Evolutionary conservation across 2,888 invertebrate genomes (phyloP), one percentile per base, ranked within the genome.

Genomic region (Melinaea marsaeus): DNA sequence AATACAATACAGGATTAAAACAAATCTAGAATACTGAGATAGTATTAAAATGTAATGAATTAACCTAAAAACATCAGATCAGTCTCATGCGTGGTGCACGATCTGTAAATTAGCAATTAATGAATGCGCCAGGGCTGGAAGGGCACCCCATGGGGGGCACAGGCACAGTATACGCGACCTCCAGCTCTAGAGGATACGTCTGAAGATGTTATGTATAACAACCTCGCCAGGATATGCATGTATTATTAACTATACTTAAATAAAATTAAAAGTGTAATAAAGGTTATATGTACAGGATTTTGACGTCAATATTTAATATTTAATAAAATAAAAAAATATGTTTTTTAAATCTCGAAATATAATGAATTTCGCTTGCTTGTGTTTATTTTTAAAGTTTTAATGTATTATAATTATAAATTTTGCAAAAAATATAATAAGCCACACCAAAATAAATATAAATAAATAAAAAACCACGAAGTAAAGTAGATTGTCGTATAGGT

Each of bases 81-180:
- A 65, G 55, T 60, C 63, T 63, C 81, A 82, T 79, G 81, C 83
- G 83, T 82, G 77, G 78, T 75, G 75, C 77, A 76, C 77, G 86
- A 89, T 86, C 85, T 83, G 85, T 82, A 90, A 88, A 90, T 90
- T 89, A 74, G 85, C 86, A 85, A 89, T 89, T 89, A 90, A 90
- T 90, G 88, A 74, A 74, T 74, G 74, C 74, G 68, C 72, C 71
- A 69, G 67, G 69, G 65, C 65, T 62, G 61, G 64, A 68, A 70
- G 76, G 78, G 72, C 74, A 69, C 65, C 69, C 70, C 70, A 72
- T 72, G 75, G 75, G 75, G 74, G 71, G 42, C 60, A 67, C 69
- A 62, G 55, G n/a, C 58, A 35, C 57, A 63, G 34, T 60, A 57
- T 63, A 69, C 62, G 66, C 13, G 62, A 57, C 56, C 11, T 42